These are phyloP conservation scores for Pelvicachromis taeniatus DNA, from an alignment of 2,113 vertebrate species.

Conservation along the genomic window DNA sequence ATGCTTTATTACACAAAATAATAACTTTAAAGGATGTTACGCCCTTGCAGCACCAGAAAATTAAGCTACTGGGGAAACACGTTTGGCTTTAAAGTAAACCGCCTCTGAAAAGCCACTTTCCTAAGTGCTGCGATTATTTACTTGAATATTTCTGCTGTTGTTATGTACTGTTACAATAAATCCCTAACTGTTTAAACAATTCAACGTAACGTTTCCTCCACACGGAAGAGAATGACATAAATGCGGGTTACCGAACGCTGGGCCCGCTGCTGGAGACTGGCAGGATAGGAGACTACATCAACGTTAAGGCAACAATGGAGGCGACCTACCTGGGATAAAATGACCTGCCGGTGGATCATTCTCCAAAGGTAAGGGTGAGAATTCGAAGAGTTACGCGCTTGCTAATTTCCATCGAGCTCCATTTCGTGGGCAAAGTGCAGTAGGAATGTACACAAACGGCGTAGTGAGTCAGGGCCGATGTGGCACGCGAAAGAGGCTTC, in stretches of 20 bases:
- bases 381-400: not conserved
- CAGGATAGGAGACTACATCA: not conserved
- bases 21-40: not conserved
- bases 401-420: conserved; percentile 30
- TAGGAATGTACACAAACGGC: conserved; percentile 6
- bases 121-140: not conserved
- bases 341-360: conserved; percentile 72
- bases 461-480: not conserved
- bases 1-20: not conserved
- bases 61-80: not conserved
- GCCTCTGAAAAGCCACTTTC: not conserved
- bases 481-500: not conserved
- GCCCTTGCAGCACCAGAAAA: not conserved
- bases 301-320: conserved; percentile 41
- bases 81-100: not conserved
- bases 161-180: not conserved
- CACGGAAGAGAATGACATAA: not conserved
- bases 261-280: conserved; percentile 26
- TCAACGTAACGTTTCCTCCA: not conserved
- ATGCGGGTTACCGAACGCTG: not conserved
- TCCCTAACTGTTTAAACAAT: not conserved
- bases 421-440: conserved; percentile 16
- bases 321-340: conserved; percentile 69
- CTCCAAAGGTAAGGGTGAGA: conserved; percentile 26
- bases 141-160: not conserved